Conservation (phyloP, 2,797 vertebrate species). For the Benthosema pterotum region DNA sequence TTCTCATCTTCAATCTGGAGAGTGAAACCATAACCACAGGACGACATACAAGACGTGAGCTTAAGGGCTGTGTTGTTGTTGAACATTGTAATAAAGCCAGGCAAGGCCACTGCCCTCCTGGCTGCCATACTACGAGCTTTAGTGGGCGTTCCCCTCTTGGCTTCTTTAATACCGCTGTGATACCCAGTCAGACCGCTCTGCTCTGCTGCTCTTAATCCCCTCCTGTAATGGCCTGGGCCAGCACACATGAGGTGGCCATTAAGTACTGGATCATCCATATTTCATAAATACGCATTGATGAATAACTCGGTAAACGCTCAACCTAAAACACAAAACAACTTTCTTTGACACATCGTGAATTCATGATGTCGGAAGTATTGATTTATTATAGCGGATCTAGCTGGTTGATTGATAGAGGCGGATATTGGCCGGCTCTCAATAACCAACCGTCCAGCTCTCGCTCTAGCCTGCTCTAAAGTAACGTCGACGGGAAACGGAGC, state of each 20-base stretch:
- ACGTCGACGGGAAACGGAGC: slow-evolving; percentile 32
- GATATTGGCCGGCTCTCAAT: too few species aligned
- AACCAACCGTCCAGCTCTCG: too few species aligned
- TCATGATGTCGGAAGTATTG: too few species aligned
- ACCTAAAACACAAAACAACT: neutral
- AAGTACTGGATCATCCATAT: too few species aligned
- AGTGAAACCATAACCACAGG: slow-evolving; percentile 32
- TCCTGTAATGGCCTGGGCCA: too few species aligned
- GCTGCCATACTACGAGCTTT: slow-evolving; percentile 4
- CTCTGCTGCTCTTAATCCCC: slow-evolving; percentile 71
- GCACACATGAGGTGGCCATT: too few species aligned
- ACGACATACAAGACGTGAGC: slow-evolving; percentile 49
- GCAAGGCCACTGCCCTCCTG: slow-evolving; percentile 57
- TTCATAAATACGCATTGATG: neutral
- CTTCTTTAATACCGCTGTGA: neutral
- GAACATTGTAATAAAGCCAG: slow-evolving; percentile 64
- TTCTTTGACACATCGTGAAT: too few species aligned
- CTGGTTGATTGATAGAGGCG: too few species aligned
- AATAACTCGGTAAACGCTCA: neutral
- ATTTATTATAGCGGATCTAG: too few species aligned
- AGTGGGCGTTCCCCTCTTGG: slow-evolving; percentile 69
- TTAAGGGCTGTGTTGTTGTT: slow-evolving; percentile 59
- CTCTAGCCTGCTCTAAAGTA: too few species aligned
- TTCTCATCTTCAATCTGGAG: slow-evolving; percentile 45
- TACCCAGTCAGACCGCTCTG: slow-evolving; percentile 38